A percentile compares a stretch with the other conserved stretches of the same genome.
Conservation (phyloP, 2,113 vertebrate genomes). For the Tautogolabrus adspersus region DNA sequence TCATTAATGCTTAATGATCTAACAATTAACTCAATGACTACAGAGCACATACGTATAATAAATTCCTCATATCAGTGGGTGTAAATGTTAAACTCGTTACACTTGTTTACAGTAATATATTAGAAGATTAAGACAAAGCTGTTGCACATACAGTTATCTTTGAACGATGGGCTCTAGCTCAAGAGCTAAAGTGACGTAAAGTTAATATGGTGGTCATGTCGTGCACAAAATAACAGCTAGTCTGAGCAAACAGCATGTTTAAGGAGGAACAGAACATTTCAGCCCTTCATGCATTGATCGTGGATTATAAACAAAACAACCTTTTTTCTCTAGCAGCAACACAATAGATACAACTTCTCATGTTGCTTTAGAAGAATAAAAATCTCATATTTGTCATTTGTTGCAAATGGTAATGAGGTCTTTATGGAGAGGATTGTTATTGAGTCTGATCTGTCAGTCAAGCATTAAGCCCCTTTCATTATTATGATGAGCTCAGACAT, state of each 20-base stretch:
- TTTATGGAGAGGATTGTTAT: no score
- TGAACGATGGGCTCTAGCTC: slow-evolving; percentile 54
- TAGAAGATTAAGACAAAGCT: slow-evolving; percentile 55
- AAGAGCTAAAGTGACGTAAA: slow-evolving; percentile 37
- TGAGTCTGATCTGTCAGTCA: no score
- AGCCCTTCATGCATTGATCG: no score
- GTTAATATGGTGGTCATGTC: slow-evolving; percentile 14
- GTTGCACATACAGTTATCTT: slow-evolving; percentile 61
- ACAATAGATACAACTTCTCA: no score
- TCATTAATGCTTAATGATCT: slow-evolving; percentile 77
- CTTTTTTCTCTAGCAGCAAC: no score
- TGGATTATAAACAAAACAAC: no score
- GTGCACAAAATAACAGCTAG: background rate
- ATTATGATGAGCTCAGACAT: no score
- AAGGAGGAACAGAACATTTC: background rate
- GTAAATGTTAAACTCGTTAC: slow-evolving; percentile 71
- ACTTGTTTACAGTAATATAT: slow-evolving; percentile 73
- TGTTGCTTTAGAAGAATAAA: no score
- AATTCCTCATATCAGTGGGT: slow-evolving; percentile 54
- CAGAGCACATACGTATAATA: slow-evolving; percentile 46
- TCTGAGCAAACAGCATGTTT: background rate
- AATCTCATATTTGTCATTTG: no score
- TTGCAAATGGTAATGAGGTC: no score
- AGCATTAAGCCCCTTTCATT: no score
- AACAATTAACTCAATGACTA: slow-evolving; percentile 68